Conservation (phyloP, 2,888 invertebrate species). For the Lasioglossum zephyrum region DNA sequence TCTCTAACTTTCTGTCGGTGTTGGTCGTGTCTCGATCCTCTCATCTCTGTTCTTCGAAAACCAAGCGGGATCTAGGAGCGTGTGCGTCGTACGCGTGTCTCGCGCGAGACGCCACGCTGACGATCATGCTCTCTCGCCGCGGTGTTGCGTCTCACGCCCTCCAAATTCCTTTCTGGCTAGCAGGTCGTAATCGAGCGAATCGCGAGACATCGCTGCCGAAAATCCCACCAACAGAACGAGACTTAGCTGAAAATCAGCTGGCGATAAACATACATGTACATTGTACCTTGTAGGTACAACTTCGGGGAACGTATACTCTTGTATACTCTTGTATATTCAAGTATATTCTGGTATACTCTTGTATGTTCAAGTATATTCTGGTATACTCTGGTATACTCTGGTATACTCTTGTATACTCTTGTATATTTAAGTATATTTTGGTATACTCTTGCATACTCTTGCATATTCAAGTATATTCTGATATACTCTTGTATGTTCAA, state of each 20-base stretch:
- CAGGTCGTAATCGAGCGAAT: conserved; percentile 6
- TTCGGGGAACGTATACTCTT: no score
- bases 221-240: not conserved
- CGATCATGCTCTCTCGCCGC: conserved; percentile 17
- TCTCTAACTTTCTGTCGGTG: not conserved
- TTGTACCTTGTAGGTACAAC: not conserved
- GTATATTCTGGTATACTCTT: no score
- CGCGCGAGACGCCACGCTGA: conserved; percentile 36
- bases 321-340: no score
- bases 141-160: not conserved
- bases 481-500: no score
- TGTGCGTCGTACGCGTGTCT: conserved; percentile 4
- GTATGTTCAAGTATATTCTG: no score
- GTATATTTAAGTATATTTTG: no score
- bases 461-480: no score
- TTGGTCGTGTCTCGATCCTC: not conserved
- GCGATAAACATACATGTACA: not conserved
- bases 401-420: no score
- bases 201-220: not conserved
- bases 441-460: no score
- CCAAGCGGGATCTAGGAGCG: not conserved
- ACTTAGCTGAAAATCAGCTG: not conserved
- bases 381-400: no score
- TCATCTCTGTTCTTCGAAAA: conserved; percentile 13
- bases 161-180: not conserved